These are phyloP conservation scores for Agrotis puta DNA, from an alignment of 2,888 invertebrate species.

Conservation along the genomic window DNA sequence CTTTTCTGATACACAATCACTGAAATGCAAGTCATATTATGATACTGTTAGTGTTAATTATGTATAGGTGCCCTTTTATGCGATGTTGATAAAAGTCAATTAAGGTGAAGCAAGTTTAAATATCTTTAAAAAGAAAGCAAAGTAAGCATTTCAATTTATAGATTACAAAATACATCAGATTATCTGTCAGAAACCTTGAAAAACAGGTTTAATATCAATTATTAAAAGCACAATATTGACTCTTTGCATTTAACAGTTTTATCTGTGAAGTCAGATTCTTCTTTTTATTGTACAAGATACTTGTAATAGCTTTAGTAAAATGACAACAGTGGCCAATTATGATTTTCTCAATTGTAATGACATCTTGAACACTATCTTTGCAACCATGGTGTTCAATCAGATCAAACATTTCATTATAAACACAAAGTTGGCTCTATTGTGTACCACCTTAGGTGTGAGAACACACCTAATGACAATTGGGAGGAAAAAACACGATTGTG, in stretches of 20 bases:
- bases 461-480: slow-evolving; percentile 43
- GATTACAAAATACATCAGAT: not conserved
- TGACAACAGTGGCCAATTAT: not conserved
- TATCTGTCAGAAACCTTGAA: not conserved
- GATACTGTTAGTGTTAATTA: too few relatives aligned
- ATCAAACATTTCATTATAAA: not conserved
- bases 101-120: too few relatives aligned
- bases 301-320: not conserved
- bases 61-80: too few relatives aligned
- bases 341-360: not conserved
- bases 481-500: slow-evolving; percentile 32
- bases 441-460: slow-evolving; percentile 22
- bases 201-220: not conserved
- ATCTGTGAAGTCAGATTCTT: not conserved
- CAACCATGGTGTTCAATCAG: not conserved
- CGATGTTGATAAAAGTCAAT: too few relatives aligned
- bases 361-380: not conserved
- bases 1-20: too few relatives aligned
- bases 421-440: slow-evolving; percentile 21
- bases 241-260: not conserved
- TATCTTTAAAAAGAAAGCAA: not conserved
- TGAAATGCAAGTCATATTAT: too few relatives aligned
- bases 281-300: not conserved
- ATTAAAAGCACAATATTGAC: not conserved
- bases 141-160: not conserved